Evolutionary conservation across 2,888 invertebrate genomes (phyloP), one percentile per base, ranked within the genome.

Genomic region (Apodemia zela): DNA sequence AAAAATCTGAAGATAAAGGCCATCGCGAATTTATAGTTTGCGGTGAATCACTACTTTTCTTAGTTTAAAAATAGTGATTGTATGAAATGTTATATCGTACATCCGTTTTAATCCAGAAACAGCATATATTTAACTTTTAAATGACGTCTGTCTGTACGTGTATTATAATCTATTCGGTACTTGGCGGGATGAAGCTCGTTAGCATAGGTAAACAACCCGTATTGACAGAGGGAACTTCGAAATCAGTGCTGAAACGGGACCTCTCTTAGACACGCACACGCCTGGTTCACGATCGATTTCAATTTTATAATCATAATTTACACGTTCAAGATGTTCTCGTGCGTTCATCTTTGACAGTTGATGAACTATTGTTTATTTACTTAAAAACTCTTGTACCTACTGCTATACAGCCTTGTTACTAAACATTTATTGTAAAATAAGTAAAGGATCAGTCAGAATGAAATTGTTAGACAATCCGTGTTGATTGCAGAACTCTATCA

Each of bases 131-230:
- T 51, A 51, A 51, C 51, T 51, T 51, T 51, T 51, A 51, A 51
- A 51, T 51, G 51, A 18, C 51, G 21, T 21, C 51, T 51, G 51
- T 51, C 51, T 51, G 51, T 51, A 51, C 21, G 51, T 51, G 51
- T 51, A 51, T 51, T 51, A 51, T 51, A 51, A 51, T 51, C 25
- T 15, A 54, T 54, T 25, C 54, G 54, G 54, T 54, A 54, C 13
- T 54, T 54, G 54, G 25, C 54, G 54, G 54, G 54, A 54, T 54
- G 54, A 25, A 15, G 54, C 29, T 54, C 54, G 54, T 54, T 54
- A 54, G 54, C 54, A 54, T 54, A 54, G 54, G 54, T 54, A 54
- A 54, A 54, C 54, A 54, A 54, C 54, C 54, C 54, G 54, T 54
- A 54, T 54, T 54, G 54, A 54, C 54, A 25, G 54, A 54, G 54